Conservation (phyloP, 2,797 vertebrate species). For the Acanthopagrus latus region DNA sequence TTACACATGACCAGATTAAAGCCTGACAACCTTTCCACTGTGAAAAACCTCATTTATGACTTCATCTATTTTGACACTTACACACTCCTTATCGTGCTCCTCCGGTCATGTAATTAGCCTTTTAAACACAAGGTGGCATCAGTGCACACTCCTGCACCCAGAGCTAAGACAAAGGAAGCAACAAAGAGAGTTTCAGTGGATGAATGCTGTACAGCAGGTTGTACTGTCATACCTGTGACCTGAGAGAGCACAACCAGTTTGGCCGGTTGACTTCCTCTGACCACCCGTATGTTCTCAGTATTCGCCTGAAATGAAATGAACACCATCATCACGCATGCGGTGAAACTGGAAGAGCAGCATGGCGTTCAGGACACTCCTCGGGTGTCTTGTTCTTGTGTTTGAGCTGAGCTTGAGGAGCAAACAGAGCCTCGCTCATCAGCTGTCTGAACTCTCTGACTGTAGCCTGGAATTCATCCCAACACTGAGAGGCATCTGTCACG, state of each 20-base stretch:
- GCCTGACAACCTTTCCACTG: background rate
- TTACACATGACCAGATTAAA: background rate
- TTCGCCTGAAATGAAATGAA: constrained; percentile 33
- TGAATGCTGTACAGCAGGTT: constrained; percentile 24
- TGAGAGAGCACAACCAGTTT: constrained; percentile 59
- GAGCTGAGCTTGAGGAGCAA: constrained; percentile 47
- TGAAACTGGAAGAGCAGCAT: constrained; percentile 63
- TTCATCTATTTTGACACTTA: background rate
- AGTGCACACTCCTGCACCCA: constrained; percentile 9
- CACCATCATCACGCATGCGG: constrained; percentile 40
- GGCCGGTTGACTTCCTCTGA: constrained; percentile 53
- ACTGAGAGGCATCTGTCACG: constrained; percentile 27
- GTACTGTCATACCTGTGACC: constrained; percentile 21
- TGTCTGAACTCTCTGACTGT: background rate
- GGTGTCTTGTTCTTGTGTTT: constrained; percentile 18
- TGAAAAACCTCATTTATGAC: background rate
- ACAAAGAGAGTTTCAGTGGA: constrained; percentile 2
- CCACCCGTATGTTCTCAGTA: constrained; percentile 4
- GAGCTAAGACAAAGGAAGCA: background rate
- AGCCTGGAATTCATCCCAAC: constrained; percentile 12
- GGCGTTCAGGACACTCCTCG: background rate
- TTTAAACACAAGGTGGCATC: constrained; percentile 67
- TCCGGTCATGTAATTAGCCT: background rate
- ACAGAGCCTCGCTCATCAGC: constrained; percentile 29
- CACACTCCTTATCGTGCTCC: background rate